phyloP scores from a whole-genome alignment of 2,888 invertebrate species.

The Catotricha subobsoleta region DNA sequence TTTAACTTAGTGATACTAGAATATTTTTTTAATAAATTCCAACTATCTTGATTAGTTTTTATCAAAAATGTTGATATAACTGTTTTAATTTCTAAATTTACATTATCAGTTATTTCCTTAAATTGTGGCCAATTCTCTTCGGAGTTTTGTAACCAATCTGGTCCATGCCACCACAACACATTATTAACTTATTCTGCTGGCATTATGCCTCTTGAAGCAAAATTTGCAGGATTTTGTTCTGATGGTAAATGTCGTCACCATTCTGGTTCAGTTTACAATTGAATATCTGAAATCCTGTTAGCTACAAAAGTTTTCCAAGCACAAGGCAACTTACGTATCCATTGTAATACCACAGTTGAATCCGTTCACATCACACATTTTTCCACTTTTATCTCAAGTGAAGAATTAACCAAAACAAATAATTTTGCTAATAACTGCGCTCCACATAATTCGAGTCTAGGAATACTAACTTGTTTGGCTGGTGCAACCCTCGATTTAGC shows the following conservation, averaged over 20 bases:
- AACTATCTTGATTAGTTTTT: too few species aligned
- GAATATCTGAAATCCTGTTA: conserved; percentile 11
- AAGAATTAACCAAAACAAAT: neutral
- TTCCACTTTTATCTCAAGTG: neutral
- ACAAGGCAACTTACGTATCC: neutral
- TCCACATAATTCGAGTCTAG: neutral
- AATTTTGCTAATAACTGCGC: neutral
- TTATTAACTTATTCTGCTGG: too few species aligned
- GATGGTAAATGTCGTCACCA: conserved; percentile 13
- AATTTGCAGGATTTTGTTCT: conserved; percentile 12
- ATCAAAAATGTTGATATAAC: too few species aligned
- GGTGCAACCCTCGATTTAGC: too few species aligned
- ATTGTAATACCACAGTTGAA: neutral
- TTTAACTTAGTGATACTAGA: too few species aligned
- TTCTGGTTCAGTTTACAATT: conserved; percentile 3
- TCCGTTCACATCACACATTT: neutral
- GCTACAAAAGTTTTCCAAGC: conserved; percentile 11
- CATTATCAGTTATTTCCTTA: too few species aligned
- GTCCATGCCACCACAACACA: too few species aligned
- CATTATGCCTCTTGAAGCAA: conserved; percentile 10
- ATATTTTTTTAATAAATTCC: too few species aligned
- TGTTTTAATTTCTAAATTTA: too few species aligned
- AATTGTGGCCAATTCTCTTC: too few species aligned
- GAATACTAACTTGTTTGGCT: too few species aligned
- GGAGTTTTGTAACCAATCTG: too few species aligned